phyloP scores from a whole-genome alignment of 1,140 invertebrate genomes.

The Elysia chlorotica region DNA sequence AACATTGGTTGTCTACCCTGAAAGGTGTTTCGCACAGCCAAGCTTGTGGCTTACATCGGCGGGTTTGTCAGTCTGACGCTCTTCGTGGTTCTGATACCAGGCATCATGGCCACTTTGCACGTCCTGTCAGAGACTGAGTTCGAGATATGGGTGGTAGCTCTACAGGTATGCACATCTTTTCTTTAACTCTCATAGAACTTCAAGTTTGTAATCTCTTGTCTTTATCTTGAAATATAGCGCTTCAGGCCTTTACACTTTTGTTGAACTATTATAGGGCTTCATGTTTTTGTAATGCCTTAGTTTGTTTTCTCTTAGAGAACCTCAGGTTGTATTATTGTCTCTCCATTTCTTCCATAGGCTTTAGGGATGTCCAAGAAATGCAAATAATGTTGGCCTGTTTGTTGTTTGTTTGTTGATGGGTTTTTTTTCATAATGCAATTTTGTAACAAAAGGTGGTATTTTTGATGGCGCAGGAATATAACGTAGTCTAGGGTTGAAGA shows the following conservation, averaged over 20 bases:
- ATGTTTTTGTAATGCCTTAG: not conserved
- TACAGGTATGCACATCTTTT: conserved; percentile 26
- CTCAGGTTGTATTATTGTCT: not conserved
- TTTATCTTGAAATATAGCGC: not conserved
- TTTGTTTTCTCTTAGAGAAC: not conserved
- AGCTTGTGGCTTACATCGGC: conserved; percentile 37
- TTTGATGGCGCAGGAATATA: too few relatives aligned
- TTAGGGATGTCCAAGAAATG: too few relatives aligned
- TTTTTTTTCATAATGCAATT: too few relatives aligned
- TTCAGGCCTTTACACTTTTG: not conserved
- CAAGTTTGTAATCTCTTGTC: not conserved
- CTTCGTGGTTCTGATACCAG: conserved; percentile 38
- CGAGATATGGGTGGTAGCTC: conserved; percentile 30
- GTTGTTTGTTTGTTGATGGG: too few relatives aligned
- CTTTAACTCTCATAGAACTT: not conserved
- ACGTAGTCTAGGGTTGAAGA: too few relatives aligned
- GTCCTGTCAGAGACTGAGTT: conserved; percentile 37
- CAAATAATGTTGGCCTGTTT: too few relatives aligned
- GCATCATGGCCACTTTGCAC: conserved; percentile 39
- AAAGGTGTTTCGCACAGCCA: conserved; percentile 39
- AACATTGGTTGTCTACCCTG: too few relatives aligned
- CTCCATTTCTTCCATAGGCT: not conserved
- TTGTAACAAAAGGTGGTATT: too few relatives aligned
- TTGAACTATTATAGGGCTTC: not conserved
- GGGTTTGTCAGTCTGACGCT: conserved; percentile 32